Evolutionary conservation across 2,888 invertebrate genomes (phyloP).

Genomic region (Drosophila peninsularis): DNA sequence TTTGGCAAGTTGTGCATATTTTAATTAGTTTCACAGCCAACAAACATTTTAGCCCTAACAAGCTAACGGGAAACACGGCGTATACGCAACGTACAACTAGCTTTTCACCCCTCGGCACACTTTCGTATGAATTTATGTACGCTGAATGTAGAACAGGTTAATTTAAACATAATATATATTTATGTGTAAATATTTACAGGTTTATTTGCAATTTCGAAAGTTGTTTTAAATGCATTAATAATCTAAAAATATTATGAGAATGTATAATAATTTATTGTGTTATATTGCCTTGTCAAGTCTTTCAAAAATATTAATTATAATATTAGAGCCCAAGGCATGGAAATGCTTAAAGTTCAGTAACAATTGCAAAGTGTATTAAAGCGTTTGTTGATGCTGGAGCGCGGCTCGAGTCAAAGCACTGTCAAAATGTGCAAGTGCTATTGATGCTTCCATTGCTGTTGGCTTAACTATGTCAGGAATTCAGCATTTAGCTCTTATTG

Average conservation of each 20-base stretch:
- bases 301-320: no score
- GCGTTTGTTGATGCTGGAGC: not conserved
- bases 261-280: no score
- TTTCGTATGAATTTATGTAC: not conserved
- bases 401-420: not conserved
- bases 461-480: conserved; percentile 26
- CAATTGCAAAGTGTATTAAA: not conserved
- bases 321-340: no score
- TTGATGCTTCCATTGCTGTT: conserved; percentile 9
- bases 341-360: not conserved
- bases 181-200: not conserved
- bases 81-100: conserved; percentile 44
- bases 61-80: conserved; percentile 25
- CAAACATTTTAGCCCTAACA: conserved; percentile 22
- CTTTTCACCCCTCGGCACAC: not conserved
- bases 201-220: no score
- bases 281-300: no score
- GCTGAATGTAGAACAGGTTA: not conserved
- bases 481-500: conserved; percentile 31
- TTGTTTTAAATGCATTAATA: no score
- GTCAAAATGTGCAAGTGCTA: conserved; percentile 6
- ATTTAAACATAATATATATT: not conserved
- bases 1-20: conserved; percentile 78
- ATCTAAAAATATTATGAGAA: no score
- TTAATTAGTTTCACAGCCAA: conserved; percentile 70